Evolutionary conservation across 2,797 vertebrate species (phyloP).

Genomic region (Scyliorhinus canicula): DNA sequence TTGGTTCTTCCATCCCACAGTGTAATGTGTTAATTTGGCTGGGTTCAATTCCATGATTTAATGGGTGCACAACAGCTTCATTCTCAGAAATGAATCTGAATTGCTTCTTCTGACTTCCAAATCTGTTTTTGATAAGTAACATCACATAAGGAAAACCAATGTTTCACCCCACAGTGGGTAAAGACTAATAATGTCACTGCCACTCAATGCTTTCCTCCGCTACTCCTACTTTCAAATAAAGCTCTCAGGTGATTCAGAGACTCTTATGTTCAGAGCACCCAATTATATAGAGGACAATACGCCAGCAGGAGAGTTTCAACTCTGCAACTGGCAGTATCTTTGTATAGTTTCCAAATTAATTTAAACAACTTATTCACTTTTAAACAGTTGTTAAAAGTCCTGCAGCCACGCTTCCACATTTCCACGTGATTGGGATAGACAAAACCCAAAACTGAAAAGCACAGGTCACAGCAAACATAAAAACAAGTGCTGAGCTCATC

Average conservation of each 20-base stretch:
- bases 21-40: not conserved
- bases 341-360: not conserved
- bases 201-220: not conserved
- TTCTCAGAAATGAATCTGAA: not conserved
- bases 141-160: not conserved
- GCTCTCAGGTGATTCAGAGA: not conserved
- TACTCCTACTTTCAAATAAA: not conserved
- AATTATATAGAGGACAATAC: not conserved
- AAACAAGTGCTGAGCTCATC: not conserved
- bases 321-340: not conserved
- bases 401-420: not conserved
- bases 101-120: not conserved
- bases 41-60: not conserved
- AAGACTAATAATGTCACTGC: not conserved
- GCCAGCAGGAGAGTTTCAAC: not conserved
- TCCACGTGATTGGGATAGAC: too few relatives aligned
- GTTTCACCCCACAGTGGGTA: not conserved
- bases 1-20: not conserved
- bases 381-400: not conserved
- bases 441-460: conserved; percentile 13
- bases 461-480: not conserved
- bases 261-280: not conserved
- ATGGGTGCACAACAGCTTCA: not conserved
- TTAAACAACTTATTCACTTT: not conserved
- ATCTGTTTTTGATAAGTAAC: not conserved